Base-by-base conservation (phyloP, 2,888 invertebrate species). In the Aricia artaxerxes region DNA sequence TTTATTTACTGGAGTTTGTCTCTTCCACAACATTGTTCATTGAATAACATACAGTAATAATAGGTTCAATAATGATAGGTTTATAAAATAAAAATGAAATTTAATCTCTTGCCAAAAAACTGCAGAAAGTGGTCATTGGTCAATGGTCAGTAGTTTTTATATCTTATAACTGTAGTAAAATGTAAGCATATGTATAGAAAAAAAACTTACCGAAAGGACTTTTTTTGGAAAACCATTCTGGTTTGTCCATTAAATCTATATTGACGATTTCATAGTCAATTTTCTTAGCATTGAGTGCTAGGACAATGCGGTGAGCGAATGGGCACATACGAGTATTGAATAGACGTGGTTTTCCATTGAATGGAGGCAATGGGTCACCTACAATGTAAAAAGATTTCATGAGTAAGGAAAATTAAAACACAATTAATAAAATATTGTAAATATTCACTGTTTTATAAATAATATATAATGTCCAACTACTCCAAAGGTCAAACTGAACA, bases 251-350 rank as follows among this genome's bases (percentile, higher is more conserved):
- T 53, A 97, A 90, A 89, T 97, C 96, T 6, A 97, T 94, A 87
- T 96, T 97, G 53, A 97, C 95, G 1, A 96, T 95, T 86, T 98
- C 97, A 85, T 97, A 96, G 93, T 97, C 96, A 81, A 98, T 94
- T 83, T 96, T 95, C 88, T 98, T 98, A 4, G 97, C 97, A 83
- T 96, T 96, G 75, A 98, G 91, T 0, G 97, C 96, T 38, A 98
- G 92, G 83, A 97, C 95, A 2, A 96, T 96, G 79, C 98, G 95
- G 83, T 98, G 97, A 0, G 97, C 97, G 86, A 94, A 98, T 0
- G 98, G 98, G 84, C 98, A 98, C 88, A 96, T 97, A 77, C 97
- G 95, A 97, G 97, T 98, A 82, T 97, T 97, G 88, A 97, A 98
- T 5, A 98, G 88, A 4, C 97, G 96, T 60, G 97, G 87, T 86